Evolutionary conservation across 2,113 vertebrate species (phyloP), one percentile per base, ranked within the genome.

Genomic region (Xiphophorus maculatus): DNA sequence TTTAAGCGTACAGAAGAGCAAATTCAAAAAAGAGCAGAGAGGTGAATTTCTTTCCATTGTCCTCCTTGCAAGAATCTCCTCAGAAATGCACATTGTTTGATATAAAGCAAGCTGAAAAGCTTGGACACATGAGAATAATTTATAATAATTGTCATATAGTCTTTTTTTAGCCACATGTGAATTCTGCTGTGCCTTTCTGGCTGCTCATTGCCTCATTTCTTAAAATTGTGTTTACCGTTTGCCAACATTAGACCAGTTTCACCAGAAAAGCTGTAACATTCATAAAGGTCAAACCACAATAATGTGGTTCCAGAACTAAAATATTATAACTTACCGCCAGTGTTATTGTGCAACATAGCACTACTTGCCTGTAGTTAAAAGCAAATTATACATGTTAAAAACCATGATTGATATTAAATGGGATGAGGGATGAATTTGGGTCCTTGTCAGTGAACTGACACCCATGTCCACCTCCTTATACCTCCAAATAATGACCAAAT

Each of bases 1-100:
- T 77, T 81, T 48, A 65, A 73, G 77, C 40, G 54, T n/a, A 71
- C 68, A 85, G 80, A 77, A 82, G 85, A 73, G 86, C 7, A 77
- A 37, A 80, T 63, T 28, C 60, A 71, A 51, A 85, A 79, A 87
- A 81, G 70, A 87, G 69, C 74, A 82, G 72, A 61, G 77, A 83
- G 71, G 25, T 83, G 6, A 73, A 76, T 67, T 73, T 74, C 65
- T 75, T 63, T 32, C 65, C 28, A 61, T 73, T 69, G 28, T 79
- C 66, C 70, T 81, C 40, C 69, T 35, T 51, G 35, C 28, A 58
- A 60, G 70, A 48, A 64, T 80, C 58, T 32, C 70, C 64, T 69
- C 48, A 40, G 15, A 80, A 73, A 60, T 64, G 60, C 67, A 61
- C 51, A 69, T 81, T 83, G 78, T 84, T 82, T 85, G 76, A 84